phyloP scores from a whole-genome alignment of 2,888 invertebrate genomes.

The Drosophila subsilvestris region DNA sequence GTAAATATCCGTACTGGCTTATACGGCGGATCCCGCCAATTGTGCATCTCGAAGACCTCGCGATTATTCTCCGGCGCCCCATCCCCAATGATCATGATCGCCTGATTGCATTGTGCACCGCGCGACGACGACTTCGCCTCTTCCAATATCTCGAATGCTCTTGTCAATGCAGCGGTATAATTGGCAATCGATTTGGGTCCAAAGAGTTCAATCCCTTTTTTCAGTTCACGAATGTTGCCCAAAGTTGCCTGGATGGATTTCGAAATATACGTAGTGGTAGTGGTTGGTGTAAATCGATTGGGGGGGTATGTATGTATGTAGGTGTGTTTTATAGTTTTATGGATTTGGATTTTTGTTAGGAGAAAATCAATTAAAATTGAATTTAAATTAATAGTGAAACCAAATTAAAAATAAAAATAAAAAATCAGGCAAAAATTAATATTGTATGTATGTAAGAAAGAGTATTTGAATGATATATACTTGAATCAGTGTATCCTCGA shows the following conservation, averaged over 20 bases:
- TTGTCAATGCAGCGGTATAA: constrained; percentile 94
- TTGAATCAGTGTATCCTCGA: constrained; percentile 94
- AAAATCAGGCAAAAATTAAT: constrained; percentile 24
- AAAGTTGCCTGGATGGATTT: constrained; percentile 89
- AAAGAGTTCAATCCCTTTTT: constrained; percentile 90
- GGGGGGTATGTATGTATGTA: neutral
- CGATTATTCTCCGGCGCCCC: constrained; percentile 97
- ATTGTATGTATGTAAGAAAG: constrained; percentile 1
- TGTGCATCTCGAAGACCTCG: constrained; percentile 95
- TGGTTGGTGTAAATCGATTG: constrained; percentile 39
- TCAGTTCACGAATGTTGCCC: constrained; percentile 92
- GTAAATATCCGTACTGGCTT: constrained; percentile 98
- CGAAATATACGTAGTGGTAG: constrained; percentile 41
- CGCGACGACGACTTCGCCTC: constrained; percentile 87
- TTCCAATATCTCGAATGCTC: constrained; percentile 94
- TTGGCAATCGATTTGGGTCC: constrained; percentile 96
- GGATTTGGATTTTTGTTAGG: neutral
- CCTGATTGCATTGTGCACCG: constrained; percentile 93
- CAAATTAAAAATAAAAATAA: constrained; percentile 24
- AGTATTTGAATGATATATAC: constrained; percentile 85
- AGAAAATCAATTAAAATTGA: constrained; percentile 8
- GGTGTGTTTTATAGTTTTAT: neutral
- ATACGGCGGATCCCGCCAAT: constrained; percentile 90
- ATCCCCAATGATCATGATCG: constrained; percentile 99
- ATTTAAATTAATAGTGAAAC: constrained; percentile 44